Base-by-base conservation (phyloP, 2,888 invertebrate species). In the Orthosia cruda region DNA sequence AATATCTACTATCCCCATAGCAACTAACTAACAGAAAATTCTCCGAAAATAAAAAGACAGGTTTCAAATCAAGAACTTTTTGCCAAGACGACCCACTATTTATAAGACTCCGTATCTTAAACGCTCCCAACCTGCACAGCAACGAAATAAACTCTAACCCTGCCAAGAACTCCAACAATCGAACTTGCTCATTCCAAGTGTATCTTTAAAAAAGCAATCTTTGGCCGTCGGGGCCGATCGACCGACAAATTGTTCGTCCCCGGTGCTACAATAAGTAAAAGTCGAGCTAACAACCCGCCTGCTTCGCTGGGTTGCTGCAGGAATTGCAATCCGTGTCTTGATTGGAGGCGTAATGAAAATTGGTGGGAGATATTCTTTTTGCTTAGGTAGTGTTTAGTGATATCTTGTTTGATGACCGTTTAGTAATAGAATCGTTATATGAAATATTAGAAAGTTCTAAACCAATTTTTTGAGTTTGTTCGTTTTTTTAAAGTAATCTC, bases 311-410 rank as follows among this genome's bases (percentile, higher is more conserved):
- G 78, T 84, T 71, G 86, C 71, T 65, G 45, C 76, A 72, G 84
- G 88, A 86, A 89, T 89, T 84, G 88, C 89, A 89, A 88, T 87
- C 80, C 74, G 45, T 66, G 71, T 83, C 80, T 85, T 88, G 81
- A 89, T 89, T 87, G 84, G 80, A 87, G 62, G 65, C 52, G 74
- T 87, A 87, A 89, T 88, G 83, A 83, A 84, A 87, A 79, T 78
- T 77, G 80, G 72, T 71, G 1, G 23, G 26, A 20, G 16, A 47
- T 54, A 26, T 16, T 16, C 9, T 45, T 15, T 45, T 9, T 55
- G 32, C 12, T 15, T 50, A 40, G 26, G 13, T 20, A 13, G 23
- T 59, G 0, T 23, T 9, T 55, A 2, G 3, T n/a, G 45, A 66
- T 66, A 47, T 52, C 58, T 58, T 75, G 16, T 73, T 62, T 73